These are phyloP conservation scores for Pseudorasbora parva DNA, from an alignment of 2,113 vertebrate genomes.

Conservation along the genomic window DNA sequence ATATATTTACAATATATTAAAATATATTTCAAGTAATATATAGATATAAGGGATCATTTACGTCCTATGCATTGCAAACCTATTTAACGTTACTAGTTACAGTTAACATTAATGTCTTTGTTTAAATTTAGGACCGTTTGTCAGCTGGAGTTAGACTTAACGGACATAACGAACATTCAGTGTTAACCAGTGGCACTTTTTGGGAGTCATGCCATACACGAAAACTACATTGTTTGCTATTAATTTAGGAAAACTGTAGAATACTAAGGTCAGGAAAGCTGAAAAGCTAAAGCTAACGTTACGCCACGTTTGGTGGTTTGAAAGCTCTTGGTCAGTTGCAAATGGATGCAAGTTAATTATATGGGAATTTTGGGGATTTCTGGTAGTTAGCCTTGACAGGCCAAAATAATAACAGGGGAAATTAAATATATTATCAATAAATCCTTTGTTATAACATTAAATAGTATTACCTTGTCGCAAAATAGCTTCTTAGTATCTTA, in stretches of 20 bases:
- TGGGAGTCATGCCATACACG: not conserved
- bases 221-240: not conserved
- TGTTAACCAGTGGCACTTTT: not conserved
- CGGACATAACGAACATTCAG: conserved; percentile 6
- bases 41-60: too few species aligned
- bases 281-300: not conserved
- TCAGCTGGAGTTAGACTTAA: not conserved
- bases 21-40: too few species aligned
- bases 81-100: not conserved
- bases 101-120: not conserved
- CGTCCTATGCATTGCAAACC: not conserved
- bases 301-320: not conserved
- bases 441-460: too few species aligned
- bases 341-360: too few species aligned
- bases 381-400: not conserved
- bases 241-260: not conserved
- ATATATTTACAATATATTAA: too few species aligned
- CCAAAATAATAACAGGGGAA: not conserved
- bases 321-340: not conserved
- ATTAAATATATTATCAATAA: not conserved
- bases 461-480: not conserved
- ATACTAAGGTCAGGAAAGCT: not conserved
- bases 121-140: not conserved
- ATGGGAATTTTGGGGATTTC: not conserved
- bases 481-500: not conserved